Evolutionary conservation across 2,888 invertebrate genomes (phyloP).

Genomic region (Beris morrisii): DNA sequence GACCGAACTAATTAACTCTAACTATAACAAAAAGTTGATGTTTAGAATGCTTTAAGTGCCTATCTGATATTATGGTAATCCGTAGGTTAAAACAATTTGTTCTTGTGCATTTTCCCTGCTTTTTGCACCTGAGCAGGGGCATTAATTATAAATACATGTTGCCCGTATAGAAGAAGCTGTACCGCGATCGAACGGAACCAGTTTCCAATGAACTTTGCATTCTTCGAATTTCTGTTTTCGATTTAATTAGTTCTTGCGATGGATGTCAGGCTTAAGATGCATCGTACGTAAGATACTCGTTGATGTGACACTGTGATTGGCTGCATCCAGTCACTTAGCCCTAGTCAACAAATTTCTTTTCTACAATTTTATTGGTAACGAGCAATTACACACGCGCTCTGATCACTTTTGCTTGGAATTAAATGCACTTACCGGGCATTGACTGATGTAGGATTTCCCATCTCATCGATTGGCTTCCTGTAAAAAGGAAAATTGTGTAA

Average conservation of each 20-base stretch:
- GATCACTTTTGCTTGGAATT: background rate
- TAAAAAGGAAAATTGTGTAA: constrained; percentile 63
- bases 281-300: background rate
- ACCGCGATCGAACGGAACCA: constrained; percentile 5
- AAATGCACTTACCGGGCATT: constrained; percentile 78
- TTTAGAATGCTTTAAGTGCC: constrained; percentile 18
- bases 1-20: background rate
- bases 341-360: constrained; percentile 29
- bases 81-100: constrained; percentile 38
- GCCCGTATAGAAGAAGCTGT: constrained; percentile 16
- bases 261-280: background rate
- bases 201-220: constrained; percentile 42
- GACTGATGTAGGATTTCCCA: constrained; percentile 80
- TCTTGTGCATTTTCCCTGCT: constrained; percentile 24
- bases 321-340: constrained; percentile 6
- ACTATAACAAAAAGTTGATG: constrained; percentile 6
- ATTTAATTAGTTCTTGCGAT: constrained; percentile 41
- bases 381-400: background rate
- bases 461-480: constrained; percentile 85
- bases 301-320: no score
- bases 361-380: constrained; percentile 33
- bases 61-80: constrained; percentile 22
- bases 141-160: constrained; percentile 39
- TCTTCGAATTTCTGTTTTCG: constrained; percentile 41
- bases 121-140: constrained; percentile 29